phyloP scores from a whole-genome alignment of 2,797 vertebrate species.

The Poecile montanus region DNA sequence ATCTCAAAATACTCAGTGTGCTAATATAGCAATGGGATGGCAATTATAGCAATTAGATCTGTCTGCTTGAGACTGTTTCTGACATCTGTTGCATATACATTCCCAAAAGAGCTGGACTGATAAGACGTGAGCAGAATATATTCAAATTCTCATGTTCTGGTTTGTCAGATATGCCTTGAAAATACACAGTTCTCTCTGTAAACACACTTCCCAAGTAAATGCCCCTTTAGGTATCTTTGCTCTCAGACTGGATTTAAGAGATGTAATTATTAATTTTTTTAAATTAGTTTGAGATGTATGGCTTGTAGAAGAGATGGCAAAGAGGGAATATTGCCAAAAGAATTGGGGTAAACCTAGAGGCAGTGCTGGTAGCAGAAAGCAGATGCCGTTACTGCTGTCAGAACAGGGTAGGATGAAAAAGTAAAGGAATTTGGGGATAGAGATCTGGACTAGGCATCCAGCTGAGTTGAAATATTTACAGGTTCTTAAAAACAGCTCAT shows the following conservation, averaged over 20 bases:
- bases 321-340: not conserved
- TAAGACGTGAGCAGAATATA: not conserved
- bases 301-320: not conserved
- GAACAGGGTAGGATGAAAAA: not conserved
- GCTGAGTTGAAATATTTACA: not conserved
- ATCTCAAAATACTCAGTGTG: slow-evolving; percentile 38
- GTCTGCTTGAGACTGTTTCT: not conserved
- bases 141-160: not conserved
- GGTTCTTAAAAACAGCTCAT: not conserved
- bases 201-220: not conserved
- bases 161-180: not conserved
- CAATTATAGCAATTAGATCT: not conserved
- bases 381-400: not conserved
- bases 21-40: slow-evolving; percentile 37
- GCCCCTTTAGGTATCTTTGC: not conserved
- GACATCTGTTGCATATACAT: slow-evolving; percentile 15
- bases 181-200: not conserved
- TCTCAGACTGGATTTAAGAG: not conserved
- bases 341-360: not conserved
- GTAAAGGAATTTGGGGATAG: not conserved
- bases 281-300: not conserved
- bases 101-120: slow-evolving; percentile 1
- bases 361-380: not conserved
- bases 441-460: not conserved
- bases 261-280: not conserved